Percentiles rank a stretch among this genome's conserved stretches.
Conservation (phyloP, 1,140 invertebrate species). For the Cyphomyrmex costatus region DNA sequence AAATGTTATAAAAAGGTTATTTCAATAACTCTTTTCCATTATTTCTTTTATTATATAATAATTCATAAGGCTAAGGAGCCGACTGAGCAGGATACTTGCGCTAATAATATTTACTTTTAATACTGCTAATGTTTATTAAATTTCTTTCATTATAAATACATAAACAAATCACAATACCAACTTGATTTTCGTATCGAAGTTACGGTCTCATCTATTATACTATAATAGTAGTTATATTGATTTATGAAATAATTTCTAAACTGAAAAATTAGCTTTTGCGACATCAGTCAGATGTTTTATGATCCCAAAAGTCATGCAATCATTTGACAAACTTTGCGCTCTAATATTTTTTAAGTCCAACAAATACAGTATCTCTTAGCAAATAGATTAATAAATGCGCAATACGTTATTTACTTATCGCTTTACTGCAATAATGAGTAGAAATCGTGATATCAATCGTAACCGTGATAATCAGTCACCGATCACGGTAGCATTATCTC, state of each 20-base stretch:
- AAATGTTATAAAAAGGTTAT: too few relatives aligned
- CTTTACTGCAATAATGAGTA: conserved; percentile 10
- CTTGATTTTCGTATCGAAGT: too few relatives aligned
- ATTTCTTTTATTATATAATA: too few relatives aligned
- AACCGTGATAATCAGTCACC: conserved; percentile 29
- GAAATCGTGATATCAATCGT: neutral
- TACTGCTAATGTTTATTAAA: too few relatives aligned
- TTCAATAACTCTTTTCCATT: too few relatives aligned
- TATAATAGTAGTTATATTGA: neutral
- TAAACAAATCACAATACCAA: too few relatives aligned
- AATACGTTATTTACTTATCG: neutral
- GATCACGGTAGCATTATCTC: conserved; percentile 54
- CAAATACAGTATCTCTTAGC: conserved; percentile 6
- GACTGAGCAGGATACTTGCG: too few relatives aligned
- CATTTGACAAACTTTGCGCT: neutral
- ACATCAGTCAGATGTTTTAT: neutral
- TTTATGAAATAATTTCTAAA: neutral
- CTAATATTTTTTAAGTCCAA: neutral
- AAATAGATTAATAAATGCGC: neutral
- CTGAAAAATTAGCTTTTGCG: neutral
- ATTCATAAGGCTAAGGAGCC: too few relatives aligned
- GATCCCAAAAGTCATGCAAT: neutral
- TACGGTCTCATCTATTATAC: too few relatives aligned
- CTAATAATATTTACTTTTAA: too few relatives aligned
- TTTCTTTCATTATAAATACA: too few relatives aligned